These are phyloP conservation scores for Rhinella marina DNA, from an alignment of 2,797 vertebrate genomes.

Conservation along the genomic window DNA sequence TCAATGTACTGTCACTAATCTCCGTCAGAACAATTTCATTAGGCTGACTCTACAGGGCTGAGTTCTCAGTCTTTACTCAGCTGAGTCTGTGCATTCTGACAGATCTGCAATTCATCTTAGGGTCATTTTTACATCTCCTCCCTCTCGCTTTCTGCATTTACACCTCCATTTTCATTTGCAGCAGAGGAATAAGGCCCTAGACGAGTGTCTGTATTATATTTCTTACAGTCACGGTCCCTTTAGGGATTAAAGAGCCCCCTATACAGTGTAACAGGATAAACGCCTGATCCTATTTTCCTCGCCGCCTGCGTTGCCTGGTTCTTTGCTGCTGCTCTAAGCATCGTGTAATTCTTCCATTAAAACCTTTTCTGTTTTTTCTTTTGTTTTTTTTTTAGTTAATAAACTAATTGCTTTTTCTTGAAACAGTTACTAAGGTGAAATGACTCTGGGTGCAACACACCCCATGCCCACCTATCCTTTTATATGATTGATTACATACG, in stretches of 20 bases:
- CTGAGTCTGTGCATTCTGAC: conserved; percentile 18
- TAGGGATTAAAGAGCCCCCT: conserved; percentile 19
- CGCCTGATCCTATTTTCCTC: conserved; percentile 32
- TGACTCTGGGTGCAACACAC: neutral
- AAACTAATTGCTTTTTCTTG: conserved; percentile 26
- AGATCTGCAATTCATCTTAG: conserved; percentile 23
- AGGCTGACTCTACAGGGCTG: conserved; percentile 24
- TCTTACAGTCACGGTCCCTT: conserved; percentile 5
- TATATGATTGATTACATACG: neutral
- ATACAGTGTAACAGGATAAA: conserved; percentile 33
- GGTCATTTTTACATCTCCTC: neutral
- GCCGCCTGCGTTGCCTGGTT: neutral
- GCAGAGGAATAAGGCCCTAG: neutral
- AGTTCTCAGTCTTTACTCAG: conserved; percentile 41
- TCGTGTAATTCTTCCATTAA: conserved; percentile 40
- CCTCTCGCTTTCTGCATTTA: neutral
- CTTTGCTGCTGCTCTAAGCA: neutral
- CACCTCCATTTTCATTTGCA: neutral
- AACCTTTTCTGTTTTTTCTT: conserved; percentile 30
- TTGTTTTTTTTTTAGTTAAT: conserved; percentile 34
- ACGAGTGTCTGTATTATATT: neutral
- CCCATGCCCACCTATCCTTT: too few relatives aligned
- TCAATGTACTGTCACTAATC: conserved; percentile 61
- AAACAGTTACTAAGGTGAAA: neutral
- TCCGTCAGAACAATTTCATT: conserved; percentile 56